Percentiles rank a stretch among this genome's conserved stretches.
These are phyloP conservation scores for Trissolcus japonicus DNA, from an alignment of 2,888 invertebrate species.

Conservation along the genomic window DNA sequence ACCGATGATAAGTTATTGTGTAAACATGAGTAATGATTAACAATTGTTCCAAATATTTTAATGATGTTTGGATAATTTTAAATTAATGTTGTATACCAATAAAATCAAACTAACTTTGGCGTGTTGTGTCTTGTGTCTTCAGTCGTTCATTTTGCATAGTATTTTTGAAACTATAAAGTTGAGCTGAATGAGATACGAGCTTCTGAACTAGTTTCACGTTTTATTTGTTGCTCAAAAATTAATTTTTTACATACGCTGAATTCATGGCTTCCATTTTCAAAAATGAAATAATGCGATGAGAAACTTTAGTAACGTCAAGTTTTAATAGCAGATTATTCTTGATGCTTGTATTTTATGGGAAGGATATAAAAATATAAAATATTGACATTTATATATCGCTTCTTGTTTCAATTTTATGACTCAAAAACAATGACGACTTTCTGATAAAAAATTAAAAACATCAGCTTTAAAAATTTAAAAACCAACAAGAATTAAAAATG, in stretches of 20 bases:
- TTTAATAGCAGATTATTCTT: too few relatives aligned
- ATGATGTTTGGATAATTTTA: background rate
- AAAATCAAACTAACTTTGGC: slow-evolving; percentile 17
- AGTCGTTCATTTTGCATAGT: slow-evolving; percentile 42
- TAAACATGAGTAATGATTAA: too few relatives aligned
- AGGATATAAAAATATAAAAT: background rate
- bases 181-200: slow-evolving; percentile 45
- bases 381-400: background rate
- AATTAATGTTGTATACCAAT: slow-evolving; percentile 3
- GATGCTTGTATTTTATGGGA: too few relatives aligned
- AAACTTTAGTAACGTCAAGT: too few relatives aligned
- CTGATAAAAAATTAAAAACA: too few relatives aligned
- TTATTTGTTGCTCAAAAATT: background rate
- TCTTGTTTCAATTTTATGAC: background rate
- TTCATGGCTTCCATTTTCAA: too few relatives aligned
- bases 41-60: background rate
- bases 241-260: background rate
- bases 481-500: background rate
- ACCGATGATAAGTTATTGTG: too few relatives aligned
- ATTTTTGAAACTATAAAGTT: slow-evolving; percentile 48
- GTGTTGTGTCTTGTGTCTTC: slow-evolving; percentile 30
- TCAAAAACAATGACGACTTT: too few relatives aligned
- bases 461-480: background rate
- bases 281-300: too few relatives aligned
- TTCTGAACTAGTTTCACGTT: slow-evolving; percentile 26